phyloP scores from a whole-genome alignment of 2,113 vertebrate species.

The Corydoras sp. region DNA sequence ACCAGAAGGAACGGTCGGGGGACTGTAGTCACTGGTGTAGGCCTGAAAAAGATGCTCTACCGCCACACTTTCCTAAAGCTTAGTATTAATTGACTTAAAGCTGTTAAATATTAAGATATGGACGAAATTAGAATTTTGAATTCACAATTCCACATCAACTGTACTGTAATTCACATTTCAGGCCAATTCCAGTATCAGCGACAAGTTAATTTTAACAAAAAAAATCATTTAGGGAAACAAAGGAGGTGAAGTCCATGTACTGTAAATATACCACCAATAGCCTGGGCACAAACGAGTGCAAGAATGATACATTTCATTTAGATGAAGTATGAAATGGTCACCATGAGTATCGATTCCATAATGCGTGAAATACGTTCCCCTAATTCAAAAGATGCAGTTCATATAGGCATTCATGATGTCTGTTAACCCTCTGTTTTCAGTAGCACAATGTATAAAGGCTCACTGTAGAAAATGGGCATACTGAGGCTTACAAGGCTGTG shows the following conservation, averaged over 20 bases:
- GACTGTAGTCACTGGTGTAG: constrained; percentile 25
- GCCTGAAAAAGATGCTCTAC: constrained; percentile 24
- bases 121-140: constrained; percentile 22
- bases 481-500: constrained; percentile 31
- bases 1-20: constrained; percentile 21
- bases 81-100: constrained; percentile 11
- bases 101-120: constrained; percentile 10
- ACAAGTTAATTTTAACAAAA: constrained; percentile 1
- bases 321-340: constrained; percentile 1
- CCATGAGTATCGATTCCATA: constrained; percentile 4
- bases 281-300: constrained; percentile 9
- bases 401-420: constrained; percentile 20
- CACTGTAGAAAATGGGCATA: constrained; percentile 22
- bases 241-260: constrained; percentile 25
- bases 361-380: background rate
- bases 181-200: constrained; percentile 26
- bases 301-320: constrained; percentile 3
- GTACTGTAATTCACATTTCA: constrained; percentile 24
- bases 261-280: constrained; percentile 40
- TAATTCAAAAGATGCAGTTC: constrained; percentile 20
- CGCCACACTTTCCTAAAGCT: constrained; percentile 12
- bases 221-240: constrained; percentile 14
- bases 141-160: constrained; percentile 18
- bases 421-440: constrained; percentile 41
- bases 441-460: constrained; percentile 43